phyloP scores from a whole-genome alignment of 1,140 invertebrate genomes.

The Hylaeus anthracinus region DNA sequence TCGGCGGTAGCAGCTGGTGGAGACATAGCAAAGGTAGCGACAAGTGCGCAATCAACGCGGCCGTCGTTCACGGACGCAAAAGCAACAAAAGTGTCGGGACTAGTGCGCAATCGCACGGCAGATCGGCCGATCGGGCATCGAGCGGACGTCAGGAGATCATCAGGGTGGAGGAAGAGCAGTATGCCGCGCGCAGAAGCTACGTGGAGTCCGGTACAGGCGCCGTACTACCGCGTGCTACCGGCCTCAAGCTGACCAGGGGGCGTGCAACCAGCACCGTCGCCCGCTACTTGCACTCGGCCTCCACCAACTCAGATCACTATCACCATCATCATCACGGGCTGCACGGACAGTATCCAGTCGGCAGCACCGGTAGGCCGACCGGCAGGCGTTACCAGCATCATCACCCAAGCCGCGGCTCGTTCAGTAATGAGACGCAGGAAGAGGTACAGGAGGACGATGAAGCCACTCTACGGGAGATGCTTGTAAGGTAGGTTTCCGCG shows the following conservation, averaged over 20 bases:
- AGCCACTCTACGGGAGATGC: constrained; percentile 91
- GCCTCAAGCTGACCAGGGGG: constrained; percentile 80
- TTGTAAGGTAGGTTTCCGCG: constrained; percentile 87
- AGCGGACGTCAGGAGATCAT: constrained; percentile 53
- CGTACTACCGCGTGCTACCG: constrained; percentile 61
- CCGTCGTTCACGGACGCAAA: constrained; percentile 41
- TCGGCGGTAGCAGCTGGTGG: constrained; percentile 62
- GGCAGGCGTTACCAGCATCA: constrained; percentile 69
- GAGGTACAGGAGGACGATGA: constrained; percentile 89
- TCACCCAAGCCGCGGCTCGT: constrained; percentile 75
- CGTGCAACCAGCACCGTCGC: constrained; percentile 69
- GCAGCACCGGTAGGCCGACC: constrained; percentile 58
- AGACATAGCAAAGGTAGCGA: constrained; percentile 15
- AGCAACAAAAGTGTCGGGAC: constrained; percentile 46
- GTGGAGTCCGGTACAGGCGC: constrained; percentile 73
- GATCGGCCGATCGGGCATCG: constrained; percentile 58
- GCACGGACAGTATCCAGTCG: constrained; percentile 41
- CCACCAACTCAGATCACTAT: constrained; percentile 72
- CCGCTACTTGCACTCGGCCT: constrained; percentile 75
- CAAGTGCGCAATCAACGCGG: constrained; percentile 16
- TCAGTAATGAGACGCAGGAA: constrained; percentile 83
- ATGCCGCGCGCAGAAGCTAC: constrained; percentile 73
- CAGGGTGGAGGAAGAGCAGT: constrained; percentile 78
- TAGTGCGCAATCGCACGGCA: constrained; percentile 54
- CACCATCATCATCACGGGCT: constrained; percentile 64